Base-by-base conservation (phyloP, 1,140 invertebrate species). In the Lysiphlebus fabarum region DNA sequence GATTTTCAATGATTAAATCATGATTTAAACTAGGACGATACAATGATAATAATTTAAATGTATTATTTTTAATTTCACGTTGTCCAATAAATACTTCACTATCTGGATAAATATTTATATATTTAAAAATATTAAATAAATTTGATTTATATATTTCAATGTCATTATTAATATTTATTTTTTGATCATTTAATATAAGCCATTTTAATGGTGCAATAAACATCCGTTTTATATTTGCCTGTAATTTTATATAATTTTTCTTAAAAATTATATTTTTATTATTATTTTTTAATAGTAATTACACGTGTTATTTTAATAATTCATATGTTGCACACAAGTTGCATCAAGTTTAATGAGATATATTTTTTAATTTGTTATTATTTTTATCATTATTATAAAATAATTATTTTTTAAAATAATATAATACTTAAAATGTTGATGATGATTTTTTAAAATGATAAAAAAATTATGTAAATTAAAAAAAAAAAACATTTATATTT, bases 181-280 rank as follows among this genome's bases (percentile, higher is more conserved):
- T 37, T 58, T 45, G 42, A 56, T 70, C 63, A 56, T 65, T 67
- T 3, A 75, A 37, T 6, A 76, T 33, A 7, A 75, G 54, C 74
- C 74, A 76, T n/a, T 64, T 75, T 0, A 42, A 59, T 7, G 74
- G 74, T 1, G 67, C 66, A 1, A 62, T 5, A 49, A 76, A 70
- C 62, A 68, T 54, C 2, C 40, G 51, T n/a, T n/a, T 71, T 4
- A 7, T 26, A 44, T 66, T 67, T 12, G 61, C 70, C 72, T 69
- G 41, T 48, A 55, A 12, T 49, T 36, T 33, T 38, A 26, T 43
- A 26, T 10, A 55, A 11, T 36, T 59, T 33, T 53, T 44, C 26
- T 0, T 58, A 26, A 49, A 6, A 7, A 33, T 10, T n/a, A 45
- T 12, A 7, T 14, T 12, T 45, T 7, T 45, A 2, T 26, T 17